A percentile compares a stretch with the other conserved stretches of the same genome.
Evolutionary conservation across 2,113 vertebrate genomes (phyloP).

Genomic region (Oenanthe oenanthe): DNA sequence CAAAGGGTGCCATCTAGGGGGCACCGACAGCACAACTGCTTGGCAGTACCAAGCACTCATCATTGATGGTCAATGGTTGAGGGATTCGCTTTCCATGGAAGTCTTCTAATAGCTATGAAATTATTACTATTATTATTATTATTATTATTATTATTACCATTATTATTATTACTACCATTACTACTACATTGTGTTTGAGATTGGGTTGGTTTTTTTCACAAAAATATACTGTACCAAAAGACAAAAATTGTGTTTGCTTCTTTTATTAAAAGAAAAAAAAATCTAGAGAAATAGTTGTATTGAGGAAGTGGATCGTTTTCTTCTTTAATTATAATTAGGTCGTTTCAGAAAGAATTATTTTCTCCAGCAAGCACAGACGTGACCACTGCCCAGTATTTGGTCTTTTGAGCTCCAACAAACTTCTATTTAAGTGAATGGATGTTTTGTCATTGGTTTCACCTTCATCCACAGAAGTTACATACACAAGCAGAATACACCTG

Average conservation of each 20-base stretch:
- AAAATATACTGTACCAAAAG: not conserved
- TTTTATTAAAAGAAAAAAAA: no score
- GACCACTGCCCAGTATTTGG: not conserved
- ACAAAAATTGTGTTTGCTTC: not conserved
- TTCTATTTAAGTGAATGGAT: not conserved
- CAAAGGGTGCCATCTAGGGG: constrained; percentile 50
- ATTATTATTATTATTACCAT: not conserved
- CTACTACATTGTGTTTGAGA: not conserved
- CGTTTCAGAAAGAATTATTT: not conserved
- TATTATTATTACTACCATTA: fast-evolving
- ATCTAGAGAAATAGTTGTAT: not conserved
- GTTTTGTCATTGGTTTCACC: not conserved
- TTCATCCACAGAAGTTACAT: not conserved
- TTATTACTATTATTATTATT: no score
- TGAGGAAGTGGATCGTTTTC: not conserved
- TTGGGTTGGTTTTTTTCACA: not conserved
- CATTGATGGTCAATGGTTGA: not conserved
- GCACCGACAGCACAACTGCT: not conserved
- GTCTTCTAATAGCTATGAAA: not conserved
- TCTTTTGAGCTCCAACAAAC: not conserved
- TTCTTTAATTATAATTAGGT: not conserved
- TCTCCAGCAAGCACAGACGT: not conserved
- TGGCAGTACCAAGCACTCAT: no score
- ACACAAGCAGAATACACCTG: not conserved
- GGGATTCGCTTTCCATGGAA: not conserved